Percentiles rank a stretch among this genome's conserved stretches.
phyloP scores from a whole-genome alignment of 2,888 invertebrate genomes.

The Bombylius major region DNA sequence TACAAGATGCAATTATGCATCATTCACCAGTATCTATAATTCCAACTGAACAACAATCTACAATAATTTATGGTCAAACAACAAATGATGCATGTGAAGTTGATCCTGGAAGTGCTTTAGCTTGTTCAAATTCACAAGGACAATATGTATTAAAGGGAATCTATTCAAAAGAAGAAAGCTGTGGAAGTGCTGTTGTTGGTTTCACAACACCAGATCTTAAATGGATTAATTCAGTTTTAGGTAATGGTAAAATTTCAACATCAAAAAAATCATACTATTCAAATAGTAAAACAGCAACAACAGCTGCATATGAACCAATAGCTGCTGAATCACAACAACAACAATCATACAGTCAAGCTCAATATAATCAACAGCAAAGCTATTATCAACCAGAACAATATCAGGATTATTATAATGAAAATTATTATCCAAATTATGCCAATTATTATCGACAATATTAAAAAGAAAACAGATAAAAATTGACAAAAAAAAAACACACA shows the following conservation, averaged over 20 bases:
- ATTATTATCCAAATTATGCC: not conserved
- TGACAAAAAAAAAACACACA: too few species aligned
- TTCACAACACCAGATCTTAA: conserved; percentile 49
- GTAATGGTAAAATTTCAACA: not conserved
- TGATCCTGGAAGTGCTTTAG: conserved; percentile 69
- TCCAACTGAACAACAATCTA: conserved; percentile 40
- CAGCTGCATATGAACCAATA: not conserved
- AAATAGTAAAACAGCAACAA: not conserved
- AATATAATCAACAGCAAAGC: not conserved
- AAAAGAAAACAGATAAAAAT: not conserved
- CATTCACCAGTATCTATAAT: conserved; percentile 50
- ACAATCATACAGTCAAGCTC: not conserved
- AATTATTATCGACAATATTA: not conserved
- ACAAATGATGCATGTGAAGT: conserved; percentile 63
- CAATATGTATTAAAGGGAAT: conserved; percentile 59
- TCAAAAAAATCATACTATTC: not conserved
- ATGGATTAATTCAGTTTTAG: conserved; percentile 36
- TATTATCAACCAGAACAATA: not conserved
- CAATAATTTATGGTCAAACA: conserved; percentile 57
- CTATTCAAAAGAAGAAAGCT: conserved; percentile 63
- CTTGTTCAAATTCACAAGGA: conserved; percentile 58
- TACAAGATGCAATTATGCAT: conserved; percentile 63
- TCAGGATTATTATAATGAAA: not conserved
- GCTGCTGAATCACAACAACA: not conserved
- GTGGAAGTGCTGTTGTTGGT: conserved; percentile 44